A percentile compares a stretch with the other conserved stretches of the same genome.
Conservation (phyloP, 2,797 vertebrate genomes). For the Anas capensis region DNA sequence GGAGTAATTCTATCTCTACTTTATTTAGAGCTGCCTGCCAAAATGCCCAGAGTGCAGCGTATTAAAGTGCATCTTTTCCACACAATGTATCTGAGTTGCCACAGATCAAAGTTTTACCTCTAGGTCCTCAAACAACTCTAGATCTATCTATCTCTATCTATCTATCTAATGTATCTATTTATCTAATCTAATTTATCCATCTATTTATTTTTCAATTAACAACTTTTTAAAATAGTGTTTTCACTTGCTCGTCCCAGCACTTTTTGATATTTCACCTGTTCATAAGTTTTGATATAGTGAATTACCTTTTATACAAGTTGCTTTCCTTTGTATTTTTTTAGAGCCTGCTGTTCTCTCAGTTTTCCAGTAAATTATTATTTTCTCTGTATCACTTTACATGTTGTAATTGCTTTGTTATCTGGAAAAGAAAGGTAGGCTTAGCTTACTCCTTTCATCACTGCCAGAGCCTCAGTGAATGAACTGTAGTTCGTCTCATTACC, state of each 20-base stretch:
- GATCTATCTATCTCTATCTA: too few relatives aligned
- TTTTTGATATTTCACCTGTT: conserved; percentile 55
- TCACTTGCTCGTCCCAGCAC: conserved; percentile 14
- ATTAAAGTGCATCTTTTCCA: not conserved
- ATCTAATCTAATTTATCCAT: too few relatives aligned
- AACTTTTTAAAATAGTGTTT: not conserved
- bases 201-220: not conserved
- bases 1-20: not conserved
- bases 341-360: conserved; percentile 34
- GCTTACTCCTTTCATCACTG: conserved; percentile 72
- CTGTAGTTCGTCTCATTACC: conserved; percentile 70
- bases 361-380: conserved; percentile 78
- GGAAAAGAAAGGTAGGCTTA: conserved; percentile 68
- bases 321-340: conserved; percentile 68
- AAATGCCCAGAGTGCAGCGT: not conserved
- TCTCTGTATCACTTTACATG: conserved; percentile 70
- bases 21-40: not conserved
- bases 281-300: conserved; percentile 69
- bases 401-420: conserved; percentile 79
- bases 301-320: conserved; percentile 67
- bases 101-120: not conserved
- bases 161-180: too few relatives aligned
- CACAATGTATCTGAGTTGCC: too few relatives aligned
- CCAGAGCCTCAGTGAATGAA: conserved; percentile 59
- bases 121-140: not conserved